Evolutionary conservation across 2,113 vertebrate genomes (phyloP), one percentile per base, ranked within the genome.

Genomic region (Cranoglanis bouderius): DNA sequence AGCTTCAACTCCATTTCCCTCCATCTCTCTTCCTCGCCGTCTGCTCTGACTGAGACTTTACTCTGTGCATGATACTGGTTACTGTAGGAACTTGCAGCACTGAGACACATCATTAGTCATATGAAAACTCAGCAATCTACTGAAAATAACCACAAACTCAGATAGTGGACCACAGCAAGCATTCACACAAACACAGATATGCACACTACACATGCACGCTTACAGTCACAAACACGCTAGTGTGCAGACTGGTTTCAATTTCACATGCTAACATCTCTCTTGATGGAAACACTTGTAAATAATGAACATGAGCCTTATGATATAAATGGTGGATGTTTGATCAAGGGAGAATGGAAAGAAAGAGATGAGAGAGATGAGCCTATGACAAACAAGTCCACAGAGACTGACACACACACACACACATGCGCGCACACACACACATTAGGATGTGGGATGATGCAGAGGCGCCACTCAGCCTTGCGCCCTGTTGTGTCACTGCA

Each of bases 401-500:
- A 86, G 82, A 88, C 87, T 18, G n/a, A 85, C 53, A 10, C 43
- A 32, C 83, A 84, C 87, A 92, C 89, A 90, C 77, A 89, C 91
- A 92, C 87, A 94, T 91, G 92, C 77, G 85, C 78, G 89, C 88
- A 85, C 82, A 87, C 91, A 86, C 84, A 87, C 90, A 87, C 57
- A 88, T 89, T 90, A 55, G 89, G 75, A 65, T 63, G 46, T 55
- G 72, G 18, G 49, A 89, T 91, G 77, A 89, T 93, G 92, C 90
- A 91, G 87, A 93, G 94, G 94, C 89, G 93, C 94, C 94, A 91
- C 90, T 94, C 92, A 91, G 93, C 92, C 93, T 92, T 82, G 90
- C 92, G 93, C 94, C 94, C 94, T 90, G 93, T 95, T 94, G 95
- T 96, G 95, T 94, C 93, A 93, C 93, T 88, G 93, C 92, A 93